These are phyloP conservation scores for Phenganax subtilis DNA, from an alignment of 92 coral and sea anemone genomes.

Conservation along the genomic window DNA sequence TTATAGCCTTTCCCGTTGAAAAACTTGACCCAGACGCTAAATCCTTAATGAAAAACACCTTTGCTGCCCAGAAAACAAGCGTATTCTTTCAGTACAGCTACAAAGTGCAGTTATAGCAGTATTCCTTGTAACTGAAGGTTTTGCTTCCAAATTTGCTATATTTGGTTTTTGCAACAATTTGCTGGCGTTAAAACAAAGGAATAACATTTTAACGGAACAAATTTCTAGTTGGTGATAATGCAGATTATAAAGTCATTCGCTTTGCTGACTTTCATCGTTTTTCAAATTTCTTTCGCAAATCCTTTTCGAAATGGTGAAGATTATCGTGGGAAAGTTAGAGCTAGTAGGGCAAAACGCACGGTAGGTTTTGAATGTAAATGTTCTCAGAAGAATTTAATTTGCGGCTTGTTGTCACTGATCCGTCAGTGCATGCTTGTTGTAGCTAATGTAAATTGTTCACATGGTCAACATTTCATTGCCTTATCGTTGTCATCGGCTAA, in stretches of 20 bases:
- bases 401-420: neutral
- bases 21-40: neutral
- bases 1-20: neutral
- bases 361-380: neutral
- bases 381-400: neutral
- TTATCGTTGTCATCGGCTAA: no score
- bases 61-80: no score
- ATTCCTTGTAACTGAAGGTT: no score
- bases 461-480: no score
- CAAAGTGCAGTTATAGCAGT: no score
- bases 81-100: no score
- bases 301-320: neutral
- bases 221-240: neutral
- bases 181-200: no score
- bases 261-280: neutral
- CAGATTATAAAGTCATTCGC: neutral
- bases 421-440: no score
- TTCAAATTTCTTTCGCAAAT: neutral
- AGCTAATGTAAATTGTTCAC: no score
- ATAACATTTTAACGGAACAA: no score
- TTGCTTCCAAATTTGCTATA: no score
- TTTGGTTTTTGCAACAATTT: no score
- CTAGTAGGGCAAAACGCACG: neutral
- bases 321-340: neutral
- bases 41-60: neutral